Percentiles rank a stretch among this genome's conserved stretches.
Conservation (phyloP, 2,113 vertebrate genomes). For the Brachyistius frenatus region DNA sequence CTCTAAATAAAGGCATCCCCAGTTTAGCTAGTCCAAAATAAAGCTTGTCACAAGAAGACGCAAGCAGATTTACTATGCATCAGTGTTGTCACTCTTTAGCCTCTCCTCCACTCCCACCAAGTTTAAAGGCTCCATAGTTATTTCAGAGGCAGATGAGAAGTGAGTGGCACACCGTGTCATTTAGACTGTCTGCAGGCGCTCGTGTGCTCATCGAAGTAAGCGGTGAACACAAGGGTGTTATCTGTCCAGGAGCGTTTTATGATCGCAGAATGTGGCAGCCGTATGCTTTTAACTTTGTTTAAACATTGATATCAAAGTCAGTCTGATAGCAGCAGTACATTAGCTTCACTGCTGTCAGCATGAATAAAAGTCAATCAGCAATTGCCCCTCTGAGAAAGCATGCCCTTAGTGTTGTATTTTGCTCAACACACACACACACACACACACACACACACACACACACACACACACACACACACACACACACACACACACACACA, state of each 20-base stretch:
- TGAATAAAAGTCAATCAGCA: conserved; percentile 7
- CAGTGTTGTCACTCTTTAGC: conserved; percentile 1
- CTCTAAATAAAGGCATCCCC: conserved; percentile 50
- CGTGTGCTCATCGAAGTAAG: conserved; percentile 8
- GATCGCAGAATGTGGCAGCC: conserved; percentile 32
- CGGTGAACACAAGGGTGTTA: conserved; percentile 3
- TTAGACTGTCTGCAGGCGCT: conserved; percentile 16
- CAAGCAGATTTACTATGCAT: conserved; percentile 34
- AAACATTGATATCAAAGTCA: conserved; percentile 52
- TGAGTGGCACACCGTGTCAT: not conserved
- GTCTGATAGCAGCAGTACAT: conserved; percentile 18
- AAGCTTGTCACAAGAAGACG: conserved; percentile 43
- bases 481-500: conserved; percentile 15
- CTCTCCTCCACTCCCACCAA: conserved; percentile 18
- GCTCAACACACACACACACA: conserved; percentile 25
- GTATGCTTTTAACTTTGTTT: conserved; percentile 42
- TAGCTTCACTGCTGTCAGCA: conserved; percentile 16
- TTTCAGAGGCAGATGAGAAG: conserved; percentile 31
- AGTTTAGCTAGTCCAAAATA: conserved; percentile 57
- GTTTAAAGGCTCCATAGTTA: conserved; percentile 34
- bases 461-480: conserved; percentile 4
- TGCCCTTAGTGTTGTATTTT: conserved; percentile 31
- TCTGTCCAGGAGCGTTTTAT: conserved; percentile 32
- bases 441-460: too few species aligned
- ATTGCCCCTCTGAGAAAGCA: conserved; percentile 1